These are phyloP conservation scores for Tretioscincus oriximinensis DNA, from an alignment of 2,113 vertebrate genomes.

Conservation along the genomic window DNA sequence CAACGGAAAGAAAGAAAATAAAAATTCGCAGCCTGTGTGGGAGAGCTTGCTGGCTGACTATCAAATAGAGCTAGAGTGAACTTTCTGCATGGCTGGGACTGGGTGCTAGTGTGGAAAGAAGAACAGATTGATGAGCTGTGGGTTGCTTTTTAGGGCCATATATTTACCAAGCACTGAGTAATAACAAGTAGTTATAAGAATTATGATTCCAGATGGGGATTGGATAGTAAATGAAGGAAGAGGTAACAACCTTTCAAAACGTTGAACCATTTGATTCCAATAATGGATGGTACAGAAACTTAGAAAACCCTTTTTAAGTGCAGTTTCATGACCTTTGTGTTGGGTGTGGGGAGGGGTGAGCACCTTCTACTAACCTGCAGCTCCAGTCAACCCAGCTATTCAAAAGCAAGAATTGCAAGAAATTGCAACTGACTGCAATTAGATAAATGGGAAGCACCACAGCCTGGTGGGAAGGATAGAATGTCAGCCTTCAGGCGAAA, in stretches of 20 bases:
- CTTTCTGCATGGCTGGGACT: not conserved
- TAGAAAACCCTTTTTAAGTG: too few relatives aligned
- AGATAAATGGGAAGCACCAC: too few relatives aligned
- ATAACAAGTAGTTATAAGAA: constrained; percentile 21
- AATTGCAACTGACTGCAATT: too few relatives aligned
- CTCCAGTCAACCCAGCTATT: too few relatives aligned
- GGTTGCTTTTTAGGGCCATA: constrained; percentile 14
- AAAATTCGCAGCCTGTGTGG: constrained; percentile 5
- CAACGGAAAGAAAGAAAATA: not conserved
- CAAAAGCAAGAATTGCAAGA: too few relatives aligned
- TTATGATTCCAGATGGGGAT: constrained; percentile 35
- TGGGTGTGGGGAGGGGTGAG: too few relatives aligned
- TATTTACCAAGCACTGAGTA: not conserved
- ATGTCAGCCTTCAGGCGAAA: too few relatives aligned
- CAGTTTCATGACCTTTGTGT: too few relatives aligned
- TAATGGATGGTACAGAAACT: not conserved
- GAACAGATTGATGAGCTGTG: constrained; percentile 18
- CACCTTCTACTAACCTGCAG: too few relatives aligned
- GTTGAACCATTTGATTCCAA: not conserved
- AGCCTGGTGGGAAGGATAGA: too few relatives aligned
- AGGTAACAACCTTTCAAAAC: not conserved
- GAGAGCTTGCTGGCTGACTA: constrained; percentile 12
- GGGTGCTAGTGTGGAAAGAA: constrained; percentile 20
- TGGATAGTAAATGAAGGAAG: not conserved
- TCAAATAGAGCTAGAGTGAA: not conserved